phyloP scores from a whole-genome alignment of 2,113 vertebrate species.

The Tragelaphus strepsiceros region DNA sequence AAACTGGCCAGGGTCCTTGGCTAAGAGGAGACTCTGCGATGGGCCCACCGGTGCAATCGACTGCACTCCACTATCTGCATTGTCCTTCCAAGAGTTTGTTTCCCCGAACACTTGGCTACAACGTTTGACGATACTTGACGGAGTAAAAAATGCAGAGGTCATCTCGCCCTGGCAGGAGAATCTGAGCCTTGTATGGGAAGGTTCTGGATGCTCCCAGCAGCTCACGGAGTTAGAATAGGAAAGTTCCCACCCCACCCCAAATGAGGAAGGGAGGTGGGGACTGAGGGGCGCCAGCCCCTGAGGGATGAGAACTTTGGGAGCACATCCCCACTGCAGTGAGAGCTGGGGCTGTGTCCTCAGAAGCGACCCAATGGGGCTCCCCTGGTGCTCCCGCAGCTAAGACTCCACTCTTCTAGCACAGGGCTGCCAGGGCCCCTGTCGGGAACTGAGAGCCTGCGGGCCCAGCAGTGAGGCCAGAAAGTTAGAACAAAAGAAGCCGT shows the following conservation, averaged over 20 bases:
- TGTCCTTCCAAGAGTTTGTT: not conserved
- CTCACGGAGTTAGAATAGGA: accelerated
- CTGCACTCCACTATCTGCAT: accelerated
- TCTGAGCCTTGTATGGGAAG: not conserved
- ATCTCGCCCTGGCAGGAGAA: not conserved
- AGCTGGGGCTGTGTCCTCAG: not conserved
- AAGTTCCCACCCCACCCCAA: accelerated
- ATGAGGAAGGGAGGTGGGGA: accelerated
- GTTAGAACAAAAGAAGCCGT: no score
- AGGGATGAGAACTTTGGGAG: not conserved
- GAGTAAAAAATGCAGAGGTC: not conserved
- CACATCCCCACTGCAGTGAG: not conserved
- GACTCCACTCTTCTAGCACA: not conserved
- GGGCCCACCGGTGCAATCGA: accelerated
- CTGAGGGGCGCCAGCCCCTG: accelerated
- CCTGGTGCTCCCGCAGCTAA: not conserved
- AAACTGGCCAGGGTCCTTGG: not conserved
- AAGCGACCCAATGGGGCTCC: not conserved
- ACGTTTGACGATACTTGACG: not conserved
- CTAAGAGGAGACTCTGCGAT: not conserved
- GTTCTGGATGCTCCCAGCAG: accelerated
- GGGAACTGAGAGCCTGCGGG: not conserved
- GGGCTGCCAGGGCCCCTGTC: not conserved
- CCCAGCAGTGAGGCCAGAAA: not conserved
- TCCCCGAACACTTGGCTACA: accelerated